Evolutionary conservation across 2,797 vertebrate genomes (phyloP).

Genomic region (Eutrigla gurnardus): DNA sequence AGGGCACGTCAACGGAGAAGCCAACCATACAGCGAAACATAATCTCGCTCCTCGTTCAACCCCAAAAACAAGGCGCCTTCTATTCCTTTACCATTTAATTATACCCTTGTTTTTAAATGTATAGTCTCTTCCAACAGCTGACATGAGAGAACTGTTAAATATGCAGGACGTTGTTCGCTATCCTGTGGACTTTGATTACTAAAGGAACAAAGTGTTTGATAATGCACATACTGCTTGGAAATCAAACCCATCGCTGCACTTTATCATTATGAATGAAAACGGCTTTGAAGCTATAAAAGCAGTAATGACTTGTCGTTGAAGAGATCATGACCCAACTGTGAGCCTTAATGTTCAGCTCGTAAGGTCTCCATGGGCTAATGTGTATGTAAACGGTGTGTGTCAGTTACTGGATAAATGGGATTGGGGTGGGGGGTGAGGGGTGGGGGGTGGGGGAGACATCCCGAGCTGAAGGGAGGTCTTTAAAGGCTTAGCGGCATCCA

Average conservation of each 20-base stretch:
- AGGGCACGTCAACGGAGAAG: constrained; percentile 28
- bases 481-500: constrained; percentile 71
- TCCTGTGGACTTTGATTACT: constrained; percentile 2
- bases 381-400: constrained; percentile 66
- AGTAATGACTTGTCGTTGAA: constrained; percentile 45
- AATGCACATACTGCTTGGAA: constrained; percentile 19
- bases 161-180: constrained; percentile 32
- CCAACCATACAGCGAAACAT: neutral
- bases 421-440: neutral
- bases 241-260: constrained; percentile 44
- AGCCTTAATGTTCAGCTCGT: constrained; percentile 44
- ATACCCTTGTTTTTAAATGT: neutral
- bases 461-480: constrained; percentile 64
- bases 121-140: neutral
- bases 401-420: constrained; percentile 63
- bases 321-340: constrained; percentile 58
- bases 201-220: constrained; percentile 20
- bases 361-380: constrained; percentile 67
- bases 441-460: neutral
- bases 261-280: constrained; percentile 51
- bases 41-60: neutral
- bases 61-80: neutral
- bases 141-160: constrained; percentile 29
- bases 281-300: constrained; percentile 24
- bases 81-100: neutral